Percentiles rank a stretch among this genome's conserved stretches.
Conservation (phyloP, 2,797 vertebrate genomes). For the Sebastolobus alascanus region DNA sequence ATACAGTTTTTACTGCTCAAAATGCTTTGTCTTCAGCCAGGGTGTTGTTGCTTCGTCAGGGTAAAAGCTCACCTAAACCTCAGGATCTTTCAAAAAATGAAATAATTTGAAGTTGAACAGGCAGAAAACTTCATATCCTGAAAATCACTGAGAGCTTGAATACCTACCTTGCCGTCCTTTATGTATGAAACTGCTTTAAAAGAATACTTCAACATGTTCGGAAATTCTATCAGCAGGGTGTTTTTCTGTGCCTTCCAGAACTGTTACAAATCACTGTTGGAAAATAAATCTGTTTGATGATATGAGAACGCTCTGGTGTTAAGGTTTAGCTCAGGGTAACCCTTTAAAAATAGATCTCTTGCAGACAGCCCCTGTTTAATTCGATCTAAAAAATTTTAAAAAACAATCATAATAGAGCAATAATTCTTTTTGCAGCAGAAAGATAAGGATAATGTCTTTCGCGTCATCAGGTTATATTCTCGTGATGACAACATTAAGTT, state of each 20-base stretch:
- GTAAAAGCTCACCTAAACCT: not conserved
- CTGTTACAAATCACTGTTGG: not conserved
- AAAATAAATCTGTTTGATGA: no score
- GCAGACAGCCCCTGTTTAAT: not conserved
- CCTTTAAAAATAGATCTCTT: not conserved
- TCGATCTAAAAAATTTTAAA: not conserved
- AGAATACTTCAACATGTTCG: not conserved
- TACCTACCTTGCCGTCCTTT: no score
- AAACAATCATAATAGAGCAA: no score
- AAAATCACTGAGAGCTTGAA: not conserved
- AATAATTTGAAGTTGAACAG: constrained; percentile 6
- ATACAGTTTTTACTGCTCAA: not conserved
- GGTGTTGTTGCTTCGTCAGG: not conserved
- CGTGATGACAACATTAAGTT: no score
- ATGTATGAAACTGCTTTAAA: not conserved
- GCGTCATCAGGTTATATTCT: no score
- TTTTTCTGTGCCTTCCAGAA: not conserved
- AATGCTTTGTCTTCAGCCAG: not conserved
- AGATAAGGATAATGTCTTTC: no score
- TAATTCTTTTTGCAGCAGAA: no score
- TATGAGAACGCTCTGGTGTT: not conserved
- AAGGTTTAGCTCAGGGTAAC: no score
- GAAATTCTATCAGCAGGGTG: no score
- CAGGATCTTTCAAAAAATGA: not conserved
- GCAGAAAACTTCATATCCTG: not conserved